Percentiles rank a stretch among this genome's conserved stretches.
These are phyloP conservation scores for Pachydiplax longipennis DNA, from an alignment of 2,888 invertebrate genomes.

Conservation along the genomic window DNA sequence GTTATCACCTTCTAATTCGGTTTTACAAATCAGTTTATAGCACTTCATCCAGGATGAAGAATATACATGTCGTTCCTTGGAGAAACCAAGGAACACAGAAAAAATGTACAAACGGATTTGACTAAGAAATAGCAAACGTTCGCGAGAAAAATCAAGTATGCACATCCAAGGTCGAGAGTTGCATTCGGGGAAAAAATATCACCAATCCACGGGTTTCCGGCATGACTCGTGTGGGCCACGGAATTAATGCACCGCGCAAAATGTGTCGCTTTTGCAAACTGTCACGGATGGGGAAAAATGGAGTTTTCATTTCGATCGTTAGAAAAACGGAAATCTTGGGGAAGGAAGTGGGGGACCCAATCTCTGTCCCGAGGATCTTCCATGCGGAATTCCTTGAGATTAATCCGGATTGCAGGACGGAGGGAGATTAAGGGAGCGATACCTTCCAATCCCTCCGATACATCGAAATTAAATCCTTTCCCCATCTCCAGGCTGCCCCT, in stretches of 20 bases:
- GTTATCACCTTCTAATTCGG: too few species aligned
- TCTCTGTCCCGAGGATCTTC: neutral
- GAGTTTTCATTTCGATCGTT: neutral
- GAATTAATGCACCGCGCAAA: neutral
- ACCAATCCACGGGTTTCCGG: neutral
- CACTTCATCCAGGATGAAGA: too few species aligned
- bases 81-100: too few species aligned
- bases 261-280: neutral
- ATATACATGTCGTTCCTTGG: too few species aligned
- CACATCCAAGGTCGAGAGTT: neutral
- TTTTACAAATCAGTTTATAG: too few species aligned
- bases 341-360: neutral
- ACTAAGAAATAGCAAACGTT: too few species aligned
- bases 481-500: neutral
- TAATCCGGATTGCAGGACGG: neutral
- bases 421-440: neutral
- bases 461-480: neutral
- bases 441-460: neutral
- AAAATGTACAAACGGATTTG: too few species aligned
- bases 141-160: neutral
- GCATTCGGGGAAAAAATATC: neutral
- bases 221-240: neutral
- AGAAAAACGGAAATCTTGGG: neutral
- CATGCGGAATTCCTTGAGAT: neutral
- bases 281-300: neutral